Conservation (phyloP, 2,888 invertebrate species). For the Phorcus lineatus region DNA sequence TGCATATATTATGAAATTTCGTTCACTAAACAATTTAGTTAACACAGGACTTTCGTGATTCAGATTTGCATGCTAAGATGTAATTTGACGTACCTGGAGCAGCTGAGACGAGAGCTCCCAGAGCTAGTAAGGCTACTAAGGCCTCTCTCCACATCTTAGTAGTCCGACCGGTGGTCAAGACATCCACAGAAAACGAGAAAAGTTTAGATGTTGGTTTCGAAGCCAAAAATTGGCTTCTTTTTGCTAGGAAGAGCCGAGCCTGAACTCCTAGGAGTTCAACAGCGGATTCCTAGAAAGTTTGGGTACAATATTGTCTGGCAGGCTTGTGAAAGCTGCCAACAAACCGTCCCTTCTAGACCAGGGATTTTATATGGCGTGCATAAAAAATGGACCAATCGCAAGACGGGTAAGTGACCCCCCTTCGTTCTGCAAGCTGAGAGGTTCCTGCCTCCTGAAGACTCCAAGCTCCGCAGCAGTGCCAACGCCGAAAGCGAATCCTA, state of each 20-base stretch:
- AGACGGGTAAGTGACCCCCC: neutral
- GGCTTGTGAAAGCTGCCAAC: constrained; percentile 26
- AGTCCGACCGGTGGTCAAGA: constrained; percentile 26
- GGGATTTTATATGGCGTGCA: constrained; percentile 30
- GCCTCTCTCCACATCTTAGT: constrained; percentile 20
- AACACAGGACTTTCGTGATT: no score
- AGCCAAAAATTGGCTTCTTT: constrained; percentile 24
- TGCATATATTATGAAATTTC: no score
- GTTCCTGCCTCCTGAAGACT: neutral
- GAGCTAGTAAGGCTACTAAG: constrained; percentile 17
- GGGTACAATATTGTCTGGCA: constrained; percentile 27
- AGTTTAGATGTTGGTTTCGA: constrained; percentile 3
- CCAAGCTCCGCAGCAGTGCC: constrained; percentile 14
- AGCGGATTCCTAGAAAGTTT: constrained; percentile 30
- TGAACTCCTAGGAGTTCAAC: constrained; percentile 21
- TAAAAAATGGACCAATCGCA: constrained; percentile 31
- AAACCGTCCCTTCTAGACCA: constrained; percentile 13
- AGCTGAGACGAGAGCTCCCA: constrained; percentile 8
- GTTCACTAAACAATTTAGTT: no score
- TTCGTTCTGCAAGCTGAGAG: neutral
- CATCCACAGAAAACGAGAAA: constrained; percentile 15
- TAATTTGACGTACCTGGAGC: constrained; percentile 23
- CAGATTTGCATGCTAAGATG: no score
- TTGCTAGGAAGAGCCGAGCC: constrained; percentile 33
- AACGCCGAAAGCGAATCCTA: neutral